These are phyloP conservation scores for Thunnus thynnus DNA, from an alignment of 2,113 vertebrate genomes.

Conservation along the genomic window DNA sequence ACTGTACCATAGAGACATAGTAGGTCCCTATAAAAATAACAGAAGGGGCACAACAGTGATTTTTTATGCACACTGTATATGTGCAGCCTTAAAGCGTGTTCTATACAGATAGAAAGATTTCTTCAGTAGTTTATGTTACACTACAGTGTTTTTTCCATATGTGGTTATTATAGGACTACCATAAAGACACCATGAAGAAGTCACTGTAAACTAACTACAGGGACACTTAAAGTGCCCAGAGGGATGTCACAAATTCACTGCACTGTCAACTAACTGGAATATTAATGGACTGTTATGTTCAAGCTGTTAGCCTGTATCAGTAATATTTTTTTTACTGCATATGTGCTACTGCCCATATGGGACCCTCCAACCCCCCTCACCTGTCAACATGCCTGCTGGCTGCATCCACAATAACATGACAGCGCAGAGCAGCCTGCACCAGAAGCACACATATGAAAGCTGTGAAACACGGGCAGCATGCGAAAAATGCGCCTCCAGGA, in stretches of 20 bases:
- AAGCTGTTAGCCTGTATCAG: background rate
- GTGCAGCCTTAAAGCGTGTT: no score
- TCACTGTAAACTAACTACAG: background rate
- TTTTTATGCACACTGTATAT: no score
- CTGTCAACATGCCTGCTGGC: slow-evolving; percentile 67
- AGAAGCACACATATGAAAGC: slow-evolving; percentile 12
- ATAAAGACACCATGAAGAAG: background rate
- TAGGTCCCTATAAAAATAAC: background rate
- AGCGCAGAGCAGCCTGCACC: slow-evolving; percentile 43
- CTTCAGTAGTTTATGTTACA: background rate
- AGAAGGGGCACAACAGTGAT: background rate
- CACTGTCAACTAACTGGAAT: no score
- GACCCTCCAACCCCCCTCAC: slow-evolving; percentile 17
- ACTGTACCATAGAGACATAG: no score
- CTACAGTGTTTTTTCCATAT: background rate
- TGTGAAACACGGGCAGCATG: slow-evolving; percentile 1
- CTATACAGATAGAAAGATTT: background rate
- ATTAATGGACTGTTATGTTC: background rate
- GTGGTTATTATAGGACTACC: background rate
- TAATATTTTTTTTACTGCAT: slow-evolving; percentile 18
- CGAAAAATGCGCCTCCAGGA: background rate
- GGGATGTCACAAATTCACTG: background rate
- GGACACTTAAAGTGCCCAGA: background rate
- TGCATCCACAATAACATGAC: slow-evolving; percentile 60
- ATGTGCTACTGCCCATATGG: slow-evolving; percentile 52